Conservation (phyloP, 2,888 invertebrate species). For the Cremastinae sp. region DNA sequence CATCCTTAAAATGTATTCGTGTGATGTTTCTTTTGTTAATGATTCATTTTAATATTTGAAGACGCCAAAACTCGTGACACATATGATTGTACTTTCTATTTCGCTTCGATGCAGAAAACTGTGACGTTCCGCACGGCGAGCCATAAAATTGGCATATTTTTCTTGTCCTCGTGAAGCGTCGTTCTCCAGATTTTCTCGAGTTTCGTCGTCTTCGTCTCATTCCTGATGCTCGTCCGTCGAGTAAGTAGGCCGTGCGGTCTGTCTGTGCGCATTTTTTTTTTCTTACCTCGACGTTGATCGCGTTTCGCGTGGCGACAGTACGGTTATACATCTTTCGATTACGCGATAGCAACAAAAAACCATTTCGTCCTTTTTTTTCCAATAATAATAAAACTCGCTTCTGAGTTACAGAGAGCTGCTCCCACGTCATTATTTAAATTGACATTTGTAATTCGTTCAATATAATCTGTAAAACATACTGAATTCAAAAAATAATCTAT, state of each 20-base stretch:
- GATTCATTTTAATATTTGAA: too few relatives aligned
- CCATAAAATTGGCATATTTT: slow-evolving; percentile 53
- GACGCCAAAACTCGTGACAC: too few relatives aligned
- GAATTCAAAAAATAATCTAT: too few relatives aligned
- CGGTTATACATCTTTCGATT: slow-evolving; percentile 30
- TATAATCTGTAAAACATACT: too few relatives aligned
- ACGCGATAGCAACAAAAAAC: slow-evolving; percentile 30
- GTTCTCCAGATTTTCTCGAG: slow-evolving; percentile 45
- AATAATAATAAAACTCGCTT: neutral
- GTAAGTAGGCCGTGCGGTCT: slow-evolving; percentile 60
- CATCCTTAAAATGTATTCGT: too few relatives aligned
- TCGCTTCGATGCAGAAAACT: slow-evolving; percentile 29
- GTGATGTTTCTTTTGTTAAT: too few relatives aligned
- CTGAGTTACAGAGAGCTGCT: too few relatives aligned
- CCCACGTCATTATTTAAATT: too few relatives aligned
- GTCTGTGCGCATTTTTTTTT: slow-evolving; percentile 63
- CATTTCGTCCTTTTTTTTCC: slow-evolving; percentile 35
- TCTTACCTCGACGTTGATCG: slow-evolving; percentile 29
- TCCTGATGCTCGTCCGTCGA: slow-evolving; percentile 23
- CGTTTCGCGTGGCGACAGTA: slow-evolving; percentile 30
- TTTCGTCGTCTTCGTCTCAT: slow-evolving; percentile 39
- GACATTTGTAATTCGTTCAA: neutral
- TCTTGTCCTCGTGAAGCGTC: slow-evolving; percentile 14
- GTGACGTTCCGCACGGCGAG: slow-evolving; percentile 55
- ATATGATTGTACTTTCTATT: too few relatives aligned